These are phyloP conservation scores for Papilio machaon DNA, from an alignment of 1,140 invertebrate species.

Conservation along the genomic window DNA sequence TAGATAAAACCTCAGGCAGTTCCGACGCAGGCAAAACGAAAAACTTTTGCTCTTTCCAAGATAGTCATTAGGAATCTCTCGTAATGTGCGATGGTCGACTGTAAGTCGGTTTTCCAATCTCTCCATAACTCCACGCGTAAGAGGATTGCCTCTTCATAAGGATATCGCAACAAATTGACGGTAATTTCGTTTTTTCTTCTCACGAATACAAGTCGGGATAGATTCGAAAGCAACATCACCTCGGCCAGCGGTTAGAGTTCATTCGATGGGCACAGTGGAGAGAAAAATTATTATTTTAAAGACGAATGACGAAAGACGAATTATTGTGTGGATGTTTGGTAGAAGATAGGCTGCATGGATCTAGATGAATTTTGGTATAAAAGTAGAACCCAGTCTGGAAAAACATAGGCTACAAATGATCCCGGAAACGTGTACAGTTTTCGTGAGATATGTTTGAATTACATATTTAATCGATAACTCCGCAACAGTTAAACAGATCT, in stretches of 20 bases:
- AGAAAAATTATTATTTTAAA: conserved; percentile 54
- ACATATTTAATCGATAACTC: too few species aligned
- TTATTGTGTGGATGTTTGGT: conserved; percentile 32
- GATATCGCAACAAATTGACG: conserved; percentile 76
- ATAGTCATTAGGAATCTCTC: conserved; percentile 67
- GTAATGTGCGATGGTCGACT: conserved; percentile 58
- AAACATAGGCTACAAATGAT: too few species aligned
- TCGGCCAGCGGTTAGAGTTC: conserved; percentile 61
- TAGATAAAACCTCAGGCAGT: conserved; percentile 61
- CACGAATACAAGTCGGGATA: conserved; percentile 73
- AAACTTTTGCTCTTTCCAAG: conserved; percentile 68
- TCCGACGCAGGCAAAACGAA: conserved; percentile 57
- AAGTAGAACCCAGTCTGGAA: too few species aligned
- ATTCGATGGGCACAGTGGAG: conserved; percentile 51
- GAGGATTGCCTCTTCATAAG: conserved; percentile 74
- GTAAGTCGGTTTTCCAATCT: conserved; percentile 55
- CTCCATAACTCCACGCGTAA: conserved; percentile 67
- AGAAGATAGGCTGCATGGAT: too few species aligned
- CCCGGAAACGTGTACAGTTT: too few species aligned
- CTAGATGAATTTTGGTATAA: too few species aligned
- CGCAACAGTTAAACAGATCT: too few species aligned
- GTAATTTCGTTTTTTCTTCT: conserved; percentile 79
- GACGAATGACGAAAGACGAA: conserved; percentile 49
- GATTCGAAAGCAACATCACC: conserved; percentile 55
- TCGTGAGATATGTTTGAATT: too few species aligned